Base-by-base conservation (phyloP, 1,140 invertebrate species). In the Drosophila nannoptera region DNA sequence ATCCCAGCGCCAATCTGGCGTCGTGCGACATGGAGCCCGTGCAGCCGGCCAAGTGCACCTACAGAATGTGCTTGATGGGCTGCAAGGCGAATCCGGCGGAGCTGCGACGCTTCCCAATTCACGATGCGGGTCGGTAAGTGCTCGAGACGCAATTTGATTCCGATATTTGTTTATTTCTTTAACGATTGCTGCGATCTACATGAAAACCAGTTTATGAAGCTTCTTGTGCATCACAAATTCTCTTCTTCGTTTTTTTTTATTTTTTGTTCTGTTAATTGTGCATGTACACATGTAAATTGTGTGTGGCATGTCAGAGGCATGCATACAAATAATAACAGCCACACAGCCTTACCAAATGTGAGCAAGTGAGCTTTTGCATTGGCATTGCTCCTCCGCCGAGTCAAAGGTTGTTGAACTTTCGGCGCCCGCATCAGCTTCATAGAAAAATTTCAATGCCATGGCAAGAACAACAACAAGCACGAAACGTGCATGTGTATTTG, bases 371-470 rank as follows among this genome's bases (percentile, higher is more conserved):
- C 78, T 82, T 83, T 83, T 65, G 50, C 53, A 71, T 59, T 63
- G 33, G 56, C 56, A 36, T 49, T 8, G 40, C 32, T 61, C 45
- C 48, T 69, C 50, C 31, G 38, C 40, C 52, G 55, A 75, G 80
- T 66, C 80, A 83, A 80, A 77, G 80, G 80, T 64, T 76, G 35
- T 81, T 80, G 81, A 84, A 84, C 74, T 67, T 59, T 43, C 43
- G 43, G 46, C 62, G 75, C 66, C 73, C 77, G 78, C 78, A 75
- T 83, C 60, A 64, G 60, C 74, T 73, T 75, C 81, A 83, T 83
- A 64, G 80, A 69, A 76, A 65, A 63, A 70, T 74, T 86, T 84
- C 81, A 84, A 84, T 84, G 80, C 80, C 80, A 73, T 56, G 70
- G 60, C 60, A 73, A 73, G 69, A 62, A 56, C 42, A 72, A 61